Base-by-base conservation (phyloP, 2,797 vertebrate species). In the Acanthurus tractus region DNA sequence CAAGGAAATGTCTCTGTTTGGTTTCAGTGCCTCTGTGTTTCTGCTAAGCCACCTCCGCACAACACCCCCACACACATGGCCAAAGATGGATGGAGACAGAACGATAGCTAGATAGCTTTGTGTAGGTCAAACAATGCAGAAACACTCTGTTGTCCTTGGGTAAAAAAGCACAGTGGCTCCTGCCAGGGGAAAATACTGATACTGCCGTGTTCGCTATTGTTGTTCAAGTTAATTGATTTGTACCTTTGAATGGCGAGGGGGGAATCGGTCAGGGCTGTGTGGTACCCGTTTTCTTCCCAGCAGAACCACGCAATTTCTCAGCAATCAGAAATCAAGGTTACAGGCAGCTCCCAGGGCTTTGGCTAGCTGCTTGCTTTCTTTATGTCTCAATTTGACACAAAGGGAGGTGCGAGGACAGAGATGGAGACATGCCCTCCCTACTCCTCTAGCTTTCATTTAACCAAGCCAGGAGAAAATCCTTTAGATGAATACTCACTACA, bases 11-110 rank as follows among this genome's bases (percentile, higher is more conserved):
- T 74, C 79, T 76, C 67, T 20, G 74, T 79, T 88, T 82, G 86
- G 75, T 84, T 85, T 81, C 74, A 63, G 75, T 85, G 87, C 88
- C 83, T 87, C 85, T 78, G 84, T 74, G 81, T 83, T 92, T 87
- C 83, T 91, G 90, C 83, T 67, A 22, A 85, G 79, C 88, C 91
- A 84, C 90, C 92, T 92, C 90, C 92, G 58, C 92, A 88, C 63
- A 79, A 90, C 93, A 86, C 93, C 91, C 92, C 90, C 93, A 89
- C 93, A 92, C 91, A 93, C 91, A 92, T 88, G 90, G 91, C 81
- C 88, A 73, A 79, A 85, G 85, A 92, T 73, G 89, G 86, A 88
- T 83, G 74, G 86, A 89, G 88, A 86, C 69, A 52, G 81, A 90
- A 77, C 45, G 62, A 73, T 44, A 58, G 82, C 81, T 9, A 50